These are phyloP conservation scores for Mus spretus DNA, from an alignment of 2,797 vertebrate species.

Conservation along the genomic window DNA sequence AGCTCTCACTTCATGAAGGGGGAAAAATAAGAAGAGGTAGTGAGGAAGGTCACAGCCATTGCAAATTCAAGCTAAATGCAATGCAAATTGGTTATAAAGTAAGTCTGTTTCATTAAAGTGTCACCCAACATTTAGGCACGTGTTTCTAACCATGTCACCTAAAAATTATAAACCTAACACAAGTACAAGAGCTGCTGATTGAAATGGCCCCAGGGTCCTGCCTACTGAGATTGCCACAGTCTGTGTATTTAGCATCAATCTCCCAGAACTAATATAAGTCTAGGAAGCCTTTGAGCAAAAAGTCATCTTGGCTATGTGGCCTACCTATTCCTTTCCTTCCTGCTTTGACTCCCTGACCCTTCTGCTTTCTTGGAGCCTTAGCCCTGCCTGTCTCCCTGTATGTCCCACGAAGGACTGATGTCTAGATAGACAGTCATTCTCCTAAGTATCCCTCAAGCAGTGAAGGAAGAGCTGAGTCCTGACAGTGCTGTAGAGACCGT, in stretches of 20 bases:
- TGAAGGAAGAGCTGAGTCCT: not conserved
- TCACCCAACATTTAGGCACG: slow-evolving; percentile 25
- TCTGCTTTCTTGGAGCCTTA: not conserved
- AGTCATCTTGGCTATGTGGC: not conserved
- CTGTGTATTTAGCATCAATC: slow-evolving; percentile 32
- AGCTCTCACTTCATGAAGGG: not conserved
- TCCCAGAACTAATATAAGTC: slow-evolving; percentile 1
- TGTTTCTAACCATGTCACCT: slow-evolving; percentile 25
- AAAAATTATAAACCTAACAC: slow-evolving; percentile 29
- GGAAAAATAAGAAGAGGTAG: not conserved
- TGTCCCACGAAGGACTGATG: not conserved
- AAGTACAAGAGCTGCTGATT: slow-evolving; percentile 42
- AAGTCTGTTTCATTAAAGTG: slow-evolving; percentile 50
- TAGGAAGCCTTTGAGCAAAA: not conserved
- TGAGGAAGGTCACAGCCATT: not conserved
- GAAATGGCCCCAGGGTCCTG: not conserved
- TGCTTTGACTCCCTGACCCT: not conserved
- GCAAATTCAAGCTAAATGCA: slow-evolving; percentile 57
- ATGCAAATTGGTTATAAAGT: not conserved
- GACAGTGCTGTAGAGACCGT: not conserved
- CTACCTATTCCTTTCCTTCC: not conserved
- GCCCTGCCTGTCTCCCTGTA: slow-evolving; percentile 31
- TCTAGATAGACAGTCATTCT: not conserved
- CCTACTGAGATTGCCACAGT: not conserved
- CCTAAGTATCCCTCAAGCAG: not conserved